phyloP scores from a whole-genome alignment of 2,888 invertebrate genomes.

The Pristionchus arcanus region DNA sequence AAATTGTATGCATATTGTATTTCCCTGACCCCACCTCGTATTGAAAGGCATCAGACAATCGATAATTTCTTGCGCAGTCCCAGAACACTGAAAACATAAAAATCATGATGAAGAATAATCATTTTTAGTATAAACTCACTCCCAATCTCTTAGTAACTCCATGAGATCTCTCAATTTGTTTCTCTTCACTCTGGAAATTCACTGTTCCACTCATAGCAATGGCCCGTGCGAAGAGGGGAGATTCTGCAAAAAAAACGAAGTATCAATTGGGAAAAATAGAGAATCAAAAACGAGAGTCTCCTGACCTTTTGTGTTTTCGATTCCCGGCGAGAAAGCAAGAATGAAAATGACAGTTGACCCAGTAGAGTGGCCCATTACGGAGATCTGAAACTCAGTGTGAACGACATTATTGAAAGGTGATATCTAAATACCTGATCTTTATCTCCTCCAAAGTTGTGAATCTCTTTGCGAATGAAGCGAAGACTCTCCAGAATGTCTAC shows the following conservation, averaged over 20 bases:
- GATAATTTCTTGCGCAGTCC: neutral
- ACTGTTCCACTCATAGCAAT: conserved; percentile 33
- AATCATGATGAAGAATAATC: neutral
- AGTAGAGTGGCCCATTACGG: conserved; percentile 24
- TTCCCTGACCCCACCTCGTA: neutral
- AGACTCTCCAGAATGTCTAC: neutral
- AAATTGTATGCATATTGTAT: neutral
- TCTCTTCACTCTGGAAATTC: neutral
- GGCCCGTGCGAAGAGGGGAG: neutral
- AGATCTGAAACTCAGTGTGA: neutral
- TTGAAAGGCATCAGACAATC: conserved; percentile 1
- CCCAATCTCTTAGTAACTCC: neutral
- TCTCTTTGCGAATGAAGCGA: neutral
- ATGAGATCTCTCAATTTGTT: neutral
- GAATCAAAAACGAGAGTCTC: neutral
- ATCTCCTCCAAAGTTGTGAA: conserved; percentile 45
- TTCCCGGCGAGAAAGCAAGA: neutral
- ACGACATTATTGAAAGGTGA: too few relatives aligned
- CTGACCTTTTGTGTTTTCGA: neutral
- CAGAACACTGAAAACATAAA: neutral
- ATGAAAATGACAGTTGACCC: neutral
- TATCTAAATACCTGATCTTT: neutral
- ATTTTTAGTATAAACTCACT: neutral
- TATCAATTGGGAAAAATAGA: too few relatives aligned
- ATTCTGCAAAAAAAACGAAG: too few relatives aligned